Evolutionary conservation across 1,140 invertebrate genomes (phyloP).

Genomic region (Heliconius hewitsoni): DNA sequence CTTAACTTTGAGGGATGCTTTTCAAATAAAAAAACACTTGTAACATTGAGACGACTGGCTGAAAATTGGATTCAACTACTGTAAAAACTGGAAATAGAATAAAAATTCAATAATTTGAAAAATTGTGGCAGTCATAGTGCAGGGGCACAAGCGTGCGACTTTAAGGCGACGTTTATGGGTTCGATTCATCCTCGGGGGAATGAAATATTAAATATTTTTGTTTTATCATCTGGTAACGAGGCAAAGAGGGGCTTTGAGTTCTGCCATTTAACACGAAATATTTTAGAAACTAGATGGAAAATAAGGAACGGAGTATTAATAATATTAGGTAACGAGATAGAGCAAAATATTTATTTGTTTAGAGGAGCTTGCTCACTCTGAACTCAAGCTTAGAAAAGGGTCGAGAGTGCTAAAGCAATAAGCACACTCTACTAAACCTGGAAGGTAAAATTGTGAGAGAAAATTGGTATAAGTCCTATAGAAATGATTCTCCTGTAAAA

Average conservation of each 20-base stretch:
- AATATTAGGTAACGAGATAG: background rate
- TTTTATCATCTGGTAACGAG: too few species aligned
- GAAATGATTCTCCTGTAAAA: too few species aligned
- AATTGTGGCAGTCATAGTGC: too few species aligned
- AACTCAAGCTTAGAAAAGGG: conserved; percentile 3
- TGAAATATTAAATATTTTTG: too few species aligned
- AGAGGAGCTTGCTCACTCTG: background rate
- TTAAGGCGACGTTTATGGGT: too few species aligned
- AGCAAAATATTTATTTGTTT: background rate
- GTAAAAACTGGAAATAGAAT: background rate
- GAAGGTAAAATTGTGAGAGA: background rate
- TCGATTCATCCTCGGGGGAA: too few species aligned
- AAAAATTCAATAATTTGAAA: too few species aligned
- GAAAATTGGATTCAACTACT: background rate
- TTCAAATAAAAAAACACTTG: background rate
- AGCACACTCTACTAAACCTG: background rate
- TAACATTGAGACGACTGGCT: background rate
- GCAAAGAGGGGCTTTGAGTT: too few species aligned
- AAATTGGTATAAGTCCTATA: background rate
- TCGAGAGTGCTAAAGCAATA: background rate
- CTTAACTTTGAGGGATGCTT: conserved; percentile 6
- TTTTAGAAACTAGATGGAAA: too few species aligned
- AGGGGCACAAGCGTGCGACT: too few species aligned
- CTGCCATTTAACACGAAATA: too few species aligned
- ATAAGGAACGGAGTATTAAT: too few species aligned